Base-by-base conservation (phyloP, 2,113 vertebrate genomes). In the Circaetus cinerascens region DNA sequence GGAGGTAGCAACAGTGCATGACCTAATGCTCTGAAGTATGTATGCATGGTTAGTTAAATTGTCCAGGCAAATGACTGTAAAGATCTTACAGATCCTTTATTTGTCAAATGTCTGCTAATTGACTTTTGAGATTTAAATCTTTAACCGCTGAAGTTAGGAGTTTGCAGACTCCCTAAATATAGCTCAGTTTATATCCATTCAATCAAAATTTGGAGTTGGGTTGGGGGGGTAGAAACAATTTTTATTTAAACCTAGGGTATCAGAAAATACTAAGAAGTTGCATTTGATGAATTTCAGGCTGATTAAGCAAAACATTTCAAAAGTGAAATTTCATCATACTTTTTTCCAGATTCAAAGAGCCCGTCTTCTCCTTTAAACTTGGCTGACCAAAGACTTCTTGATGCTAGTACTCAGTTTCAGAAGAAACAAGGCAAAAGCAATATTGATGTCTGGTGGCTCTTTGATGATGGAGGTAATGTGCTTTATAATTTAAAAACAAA, bases 401-500 rank as follows among this genome's bases (percentile, higher is more conserved):
- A 99, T 95, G 99, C 99, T 89, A 99, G 99, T 96, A 98, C 98
- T 91, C 99, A 99, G 93, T 99, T 99, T 98, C 99, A 99, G 98
- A 99, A 98, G 97, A 99, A 99, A 86, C 99, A 99, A 97, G 99
- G 99, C 55, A 99, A 99, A 97, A 99, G 99, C 68, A 99, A 99
- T 11, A 99, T 99, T 96, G 99, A 99, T 12, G 99, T 99, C 25
- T 99, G 99, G 99, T 99, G 99, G 99, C 99, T 99, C 91, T 99
- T 99, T 97, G 99, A 99, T 92, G 99, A 99, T 83, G 99, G 99
- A 94, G 99, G 99, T 99, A 98, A 98, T 97, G 57, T 92, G 32
- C 29, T 63, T 77, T 34, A 13, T 41, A 45, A 10, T 76, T 60
- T 2, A 34, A 50, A 81, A 88, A 40, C 8, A 74, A 66, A 10